Evolutionary conservation across 1,140 invertebrate genomes (phyloP), one percentile per base, ranked within the genome.

Genomic region (Grapholita molesta): DNA sequence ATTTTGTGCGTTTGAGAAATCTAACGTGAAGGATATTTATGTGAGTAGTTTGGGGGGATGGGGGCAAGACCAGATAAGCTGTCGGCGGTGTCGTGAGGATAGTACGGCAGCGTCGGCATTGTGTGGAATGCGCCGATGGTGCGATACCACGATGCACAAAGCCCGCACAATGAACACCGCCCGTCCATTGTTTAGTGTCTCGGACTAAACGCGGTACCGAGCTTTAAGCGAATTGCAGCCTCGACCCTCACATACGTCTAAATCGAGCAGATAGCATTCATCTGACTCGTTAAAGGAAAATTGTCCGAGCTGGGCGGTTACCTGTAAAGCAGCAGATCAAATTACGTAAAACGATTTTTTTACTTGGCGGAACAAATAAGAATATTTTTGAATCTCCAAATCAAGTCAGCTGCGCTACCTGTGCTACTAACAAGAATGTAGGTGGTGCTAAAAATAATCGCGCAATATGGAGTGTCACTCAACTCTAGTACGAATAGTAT

Each of bases 161-260:
- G 82, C 77, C 79, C 71, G 81, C 77, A 90, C 85, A 86, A 84
- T 88, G 79, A 76, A 75, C 32, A 32, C 38, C 77, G 72, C 72
- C 70, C 77, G 77, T 72, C 83, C 76, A 87, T 89, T 90, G 88
- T 90, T 85, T 87, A 79, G 79, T 78, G 77, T 86, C 83, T 84
- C 76, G 81, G 77, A 78, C 81, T 80, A 82, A 80, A 87, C 79
- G 79, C 73, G 74, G 81, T 79, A 75, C 70, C 70, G 69, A 65
- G 73, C 77, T 83, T 71, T 82, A 79, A 79, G 76, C 76, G 76
- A 84, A 83, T 82, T 76, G 80, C 75, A 69, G 66, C 73, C 64
- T 32, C 28, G 30, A 70, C 61, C 52, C 53, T 28, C 32, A 66
- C 25, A 68, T 8, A 69, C 28, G 38, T 66, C 35, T 32, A 61